phyloP scores from a whole-genome alignment of 2,888 invertebrate genomes.

The Hedychridium roseum region DNA sequence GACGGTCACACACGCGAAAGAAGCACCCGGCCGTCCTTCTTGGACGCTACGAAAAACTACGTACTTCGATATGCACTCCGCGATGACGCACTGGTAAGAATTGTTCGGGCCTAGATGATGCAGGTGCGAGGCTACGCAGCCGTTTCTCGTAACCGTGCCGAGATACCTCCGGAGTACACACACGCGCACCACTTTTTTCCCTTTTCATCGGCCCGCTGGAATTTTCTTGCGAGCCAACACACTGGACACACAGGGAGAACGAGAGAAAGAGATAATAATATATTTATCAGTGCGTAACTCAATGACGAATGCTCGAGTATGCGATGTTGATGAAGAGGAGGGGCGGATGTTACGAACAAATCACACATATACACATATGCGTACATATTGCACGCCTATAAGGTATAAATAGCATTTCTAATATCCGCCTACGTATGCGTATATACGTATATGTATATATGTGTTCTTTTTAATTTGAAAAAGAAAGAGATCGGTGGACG shows the following conservation, averaged over 20 bases:
- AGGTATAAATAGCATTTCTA: neutral
- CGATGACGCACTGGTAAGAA: conserved; percentile 26
- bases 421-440: neutral
- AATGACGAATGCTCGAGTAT: neutral
- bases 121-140: conserved; percentile 37
- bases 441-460: neutral
- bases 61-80: conserved; percentile 27
- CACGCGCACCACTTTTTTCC: conserved; percentile 24
- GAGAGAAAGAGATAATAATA: neutral
- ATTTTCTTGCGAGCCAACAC: conserved; percentile 30
- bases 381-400: neutral
- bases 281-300: neutral
- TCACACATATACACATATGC: neutral
- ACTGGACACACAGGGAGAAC: conserved; percentile 28
- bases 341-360: neutral
- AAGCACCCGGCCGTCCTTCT: conserved; percentile 1
- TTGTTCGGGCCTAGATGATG: conserved; percentile 31
- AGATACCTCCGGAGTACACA: too few species aligned
- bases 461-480: neutral
- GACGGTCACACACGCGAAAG: conserved; percentile 4
- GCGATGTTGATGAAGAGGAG: too few species aligned
- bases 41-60: conserved; percentile 15
- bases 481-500: neutral
- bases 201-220: too few species aligned
- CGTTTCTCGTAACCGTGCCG: conserved; percentile 23